Percentiles rank a stretch among this genome's conserved stretches.
These are phyloP conservation scores for Hybognathus amarus DNA, from an alignment of 2,797 vertebrate species.

Conservation along the genomic window DNA sequence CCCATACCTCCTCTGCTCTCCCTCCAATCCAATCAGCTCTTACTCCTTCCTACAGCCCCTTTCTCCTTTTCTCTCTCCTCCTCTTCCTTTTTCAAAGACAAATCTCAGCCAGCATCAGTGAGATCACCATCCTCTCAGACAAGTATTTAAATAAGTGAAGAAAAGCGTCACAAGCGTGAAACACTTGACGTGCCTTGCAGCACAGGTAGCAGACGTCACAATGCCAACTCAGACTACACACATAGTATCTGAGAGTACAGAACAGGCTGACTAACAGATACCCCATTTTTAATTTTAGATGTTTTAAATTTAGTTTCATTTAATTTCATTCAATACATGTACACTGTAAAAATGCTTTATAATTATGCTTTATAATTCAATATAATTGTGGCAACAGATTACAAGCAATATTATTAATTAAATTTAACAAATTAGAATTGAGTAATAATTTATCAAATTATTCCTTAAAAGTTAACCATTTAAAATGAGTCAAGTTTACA, in stretches of 20 bases:
- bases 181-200: neutral
- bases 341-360: too few relatives aligned
- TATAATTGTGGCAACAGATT: too few relatives aligned
- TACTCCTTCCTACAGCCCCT: conserved; percentile 37
- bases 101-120: conserved; percentile 21
- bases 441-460: too few relatives aligned
- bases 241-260: neutral
- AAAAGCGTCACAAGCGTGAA: neutral
- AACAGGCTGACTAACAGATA: neutral
- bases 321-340: neutral
- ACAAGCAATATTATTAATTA: too few relatives aligned
- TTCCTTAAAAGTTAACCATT: too few relatives aligned
- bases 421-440: too few relatives aligned
- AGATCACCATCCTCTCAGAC: conserved; percentile 10
- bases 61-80: conserved; percentile 27
- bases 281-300: neutral
- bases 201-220: conserved; percentile 2
- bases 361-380: too few relatives aligned
- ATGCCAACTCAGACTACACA: neutral
- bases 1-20: conserved; percentile 73
- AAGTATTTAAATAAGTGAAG: conserved; percentile 13
- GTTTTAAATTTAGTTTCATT: neutral
- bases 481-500: too few relatives aligned
- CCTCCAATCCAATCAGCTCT: conserved; percentile 78
- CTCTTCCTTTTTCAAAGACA: conserved; percentile 39